phyloP scores from a whole-genome alignment of 1,140 invertebrate species.

The Drosophila pruinosa region DNA sequence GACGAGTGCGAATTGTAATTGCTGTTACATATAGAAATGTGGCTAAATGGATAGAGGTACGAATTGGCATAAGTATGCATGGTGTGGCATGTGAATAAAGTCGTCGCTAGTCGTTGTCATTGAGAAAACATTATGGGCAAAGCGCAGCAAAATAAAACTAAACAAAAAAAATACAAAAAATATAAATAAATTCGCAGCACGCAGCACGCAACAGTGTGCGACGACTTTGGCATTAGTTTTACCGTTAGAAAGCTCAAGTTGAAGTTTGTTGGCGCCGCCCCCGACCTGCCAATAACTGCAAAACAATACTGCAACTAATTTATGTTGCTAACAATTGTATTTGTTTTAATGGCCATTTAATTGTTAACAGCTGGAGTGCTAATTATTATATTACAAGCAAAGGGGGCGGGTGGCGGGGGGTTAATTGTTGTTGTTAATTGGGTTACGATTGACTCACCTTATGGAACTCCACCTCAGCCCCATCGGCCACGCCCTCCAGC shows the following conservation, averaged over 20 bases:
- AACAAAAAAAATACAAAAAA: neutral
- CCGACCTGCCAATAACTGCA: slow-evolving; percentile 1
- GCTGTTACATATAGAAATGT: slow-evolving; percentile 3
- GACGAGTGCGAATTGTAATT: slow-evolving; percentile 24
- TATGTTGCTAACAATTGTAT: slow-evolving; percentile 25
- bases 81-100: slow-evolving; percentile 27
- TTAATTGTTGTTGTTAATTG: neutral
- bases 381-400: slow-evolving; percentile 12
- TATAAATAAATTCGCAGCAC: slow-evolving; percentile 8
- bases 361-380: slow-evolving; percentile 45
- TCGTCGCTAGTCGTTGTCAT: slow-evolving; percentile 57
- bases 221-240: slow-evolving; percentile 36
- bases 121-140: slow-evolving; percentile 26
- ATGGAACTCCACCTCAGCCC: slow-evolving; percentile 91
- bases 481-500: slow-evolving; percentile 92
- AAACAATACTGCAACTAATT: slow-evolving; percentile 5
- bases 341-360: slow-evolving; percentile 59
- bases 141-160: neutral
- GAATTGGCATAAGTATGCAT: neutral
- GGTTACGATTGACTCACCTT: slow-evolving; percentile 84
- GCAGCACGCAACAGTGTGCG: slow-evolving; percentile 25
- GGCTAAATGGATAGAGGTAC: no score
- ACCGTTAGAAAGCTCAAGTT: slow-evolving; percentile 41
- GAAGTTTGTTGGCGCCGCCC: slow-evolving; percentile 11
- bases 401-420: neutral